Base-by-base conservation (phyloP, 2,888 invertebrate genomes). In the Operophtera brumata region DNA sequence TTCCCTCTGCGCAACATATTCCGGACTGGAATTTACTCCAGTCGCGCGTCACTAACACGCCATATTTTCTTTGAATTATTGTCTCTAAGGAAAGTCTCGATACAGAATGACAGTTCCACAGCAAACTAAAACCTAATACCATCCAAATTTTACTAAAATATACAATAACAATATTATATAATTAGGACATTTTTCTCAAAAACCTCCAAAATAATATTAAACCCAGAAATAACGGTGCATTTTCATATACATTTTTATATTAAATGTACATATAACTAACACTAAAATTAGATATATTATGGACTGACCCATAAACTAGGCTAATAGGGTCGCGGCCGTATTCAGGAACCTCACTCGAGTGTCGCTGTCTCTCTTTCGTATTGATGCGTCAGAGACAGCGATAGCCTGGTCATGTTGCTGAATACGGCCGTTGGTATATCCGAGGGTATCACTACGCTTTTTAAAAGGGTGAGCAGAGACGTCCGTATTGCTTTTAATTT, bases 301-400 rank as follows among this genome's bases (percentile, higher is more conserved):
- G 52, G 56, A 57, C 57, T 53, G 46, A 47, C 39, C 50, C 44
- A 54, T n/a, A 41, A 53, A 5, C 41, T 46, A 52, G 14, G 34
- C 41, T 46, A 40, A 20, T 14, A 37, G 36, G 13, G 26, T 13
- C 11, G n/a, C 1, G 28, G 25, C 12, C 10, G 5, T 42, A 30
- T 12, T 8, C 30, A 11, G n/a, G 11, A 39, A 12, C 36, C 8
- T 14, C 13, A n/a, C 25, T 13, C 5, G 30, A 10, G 4, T 42
- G 35, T 28, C 6, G n/a, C 26, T 7, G 13, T 41, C 41, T 10
- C 2, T 48, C 41, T n/a, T 34, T 47, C 28, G 10, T 11, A 12
- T 32, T 9, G 0, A 20, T 11, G 11, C 20, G 40, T 41, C 12
- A 12, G 25, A 47, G 47, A 47, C 39, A 34, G 8, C 14, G 28